phyloP scores from a whole-genome alignment of 2,888 invertebrate genomes.

The Ganaspis brasiliensis region DNA sequence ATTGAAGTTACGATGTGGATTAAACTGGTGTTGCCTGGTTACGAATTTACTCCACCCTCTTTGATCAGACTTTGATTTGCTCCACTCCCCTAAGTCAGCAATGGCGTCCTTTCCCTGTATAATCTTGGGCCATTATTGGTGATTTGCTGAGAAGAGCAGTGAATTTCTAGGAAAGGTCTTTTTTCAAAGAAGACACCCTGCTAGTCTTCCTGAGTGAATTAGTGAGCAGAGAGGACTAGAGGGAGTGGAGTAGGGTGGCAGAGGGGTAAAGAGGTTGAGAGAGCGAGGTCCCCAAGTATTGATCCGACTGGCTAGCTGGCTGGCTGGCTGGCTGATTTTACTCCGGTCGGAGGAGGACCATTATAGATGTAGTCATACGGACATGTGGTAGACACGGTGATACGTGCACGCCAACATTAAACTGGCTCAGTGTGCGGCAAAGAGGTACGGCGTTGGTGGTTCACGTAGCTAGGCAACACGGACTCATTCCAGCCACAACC shows the following conservation, averaged over 20 bases:
- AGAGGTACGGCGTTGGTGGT: slow-evolving; percentile 72
- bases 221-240: slow-evolving; percentile 48
- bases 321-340: slow-evolving; percentile 73
- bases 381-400: slow-evolving; percentile 59
- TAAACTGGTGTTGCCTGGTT: slow-evolving; percentile 23
- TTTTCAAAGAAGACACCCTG: slow-evolving; percentile 32
- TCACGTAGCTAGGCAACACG: slow-evolving; percentile 77
- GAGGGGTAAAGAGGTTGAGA: slow-evolving; percentile 48
- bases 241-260: slow-evolving; percentile 12
- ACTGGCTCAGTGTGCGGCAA: slow-evolving; percentile 57
- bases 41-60: slow-evolving; percentile 40
- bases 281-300: slow-evolving; percentile 76
- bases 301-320: slow-evolving; percentile 70
- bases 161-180: slow-evolving; percentile 23
- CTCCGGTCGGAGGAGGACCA: slow-evolving; percentile 77
- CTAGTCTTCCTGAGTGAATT: slow-evolving; percentile 36
- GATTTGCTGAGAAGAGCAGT: slow-evolving; percentile 3
- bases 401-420: slow-evolving; percentile 58
- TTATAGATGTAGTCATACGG: slow-evolving; percentile 70
- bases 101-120: slow-evolving; percentile 29
- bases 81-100: slow-evolving; percentile 32
- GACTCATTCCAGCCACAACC: slow-evolving; percentile 75
- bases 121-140: slow-evolving; percentile 32
- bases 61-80: slow-evolving; percentile 35
- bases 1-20: background rate